A percentile compares a stretch with the other conserved stretches of the same genome.
Conservation (phyloP, 2,113 vertebrate species). For the Ptilorrhoa leucosticta region DNA sequence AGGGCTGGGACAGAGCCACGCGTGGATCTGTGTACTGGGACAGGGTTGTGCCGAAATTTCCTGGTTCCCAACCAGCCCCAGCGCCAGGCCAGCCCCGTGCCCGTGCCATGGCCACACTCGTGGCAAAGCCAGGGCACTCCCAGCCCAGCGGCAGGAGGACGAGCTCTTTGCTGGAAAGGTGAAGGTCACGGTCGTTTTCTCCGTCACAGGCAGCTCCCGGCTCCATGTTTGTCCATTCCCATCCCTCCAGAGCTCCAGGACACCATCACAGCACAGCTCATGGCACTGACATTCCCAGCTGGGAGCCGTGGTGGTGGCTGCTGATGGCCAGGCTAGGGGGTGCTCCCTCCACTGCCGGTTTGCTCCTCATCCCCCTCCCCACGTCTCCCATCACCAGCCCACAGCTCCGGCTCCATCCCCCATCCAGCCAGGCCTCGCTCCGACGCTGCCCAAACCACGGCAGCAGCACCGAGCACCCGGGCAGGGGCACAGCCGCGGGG, state of each 20-base stretch:
- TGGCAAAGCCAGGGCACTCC: background rate
- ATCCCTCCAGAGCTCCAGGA: background rate
- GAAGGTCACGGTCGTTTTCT: background rate
- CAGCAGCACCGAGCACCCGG: background rate
- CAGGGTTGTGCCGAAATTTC: background rate
- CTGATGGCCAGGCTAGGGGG: rapidly evolving
- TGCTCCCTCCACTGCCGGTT: background rate
- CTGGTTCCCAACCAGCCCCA: background rate
- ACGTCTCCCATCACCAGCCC: background rate
- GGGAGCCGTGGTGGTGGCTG: rapidly evolving
- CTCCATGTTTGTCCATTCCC: background rate
- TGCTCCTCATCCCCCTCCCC: background rate
- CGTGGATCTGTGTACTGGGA: rapidly evolving
- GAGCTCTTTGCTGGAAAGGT: background rate
- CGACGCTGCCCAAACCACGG: background rate
- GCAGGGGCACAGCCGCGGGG: background rate
- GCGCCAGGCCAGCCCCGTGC: rapidly evolving
- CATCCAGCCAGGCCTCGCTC: background rate
- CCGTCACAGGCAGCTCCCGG: background rate
- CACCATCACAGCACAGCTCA: rapidly evolving
- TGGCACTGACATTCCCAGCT: rapidly evolving
- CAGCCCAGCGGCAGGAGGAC: background rate
- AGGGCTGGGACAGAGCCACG: background rate
- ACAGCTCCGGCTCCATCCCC: rapidly evolving
- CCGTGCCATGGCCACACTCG: rapidly evolving